Evolutionary conservation across 2,113 vertebrate species (phyloP).

Genomic region (Cynocephalus volans): DNA sequence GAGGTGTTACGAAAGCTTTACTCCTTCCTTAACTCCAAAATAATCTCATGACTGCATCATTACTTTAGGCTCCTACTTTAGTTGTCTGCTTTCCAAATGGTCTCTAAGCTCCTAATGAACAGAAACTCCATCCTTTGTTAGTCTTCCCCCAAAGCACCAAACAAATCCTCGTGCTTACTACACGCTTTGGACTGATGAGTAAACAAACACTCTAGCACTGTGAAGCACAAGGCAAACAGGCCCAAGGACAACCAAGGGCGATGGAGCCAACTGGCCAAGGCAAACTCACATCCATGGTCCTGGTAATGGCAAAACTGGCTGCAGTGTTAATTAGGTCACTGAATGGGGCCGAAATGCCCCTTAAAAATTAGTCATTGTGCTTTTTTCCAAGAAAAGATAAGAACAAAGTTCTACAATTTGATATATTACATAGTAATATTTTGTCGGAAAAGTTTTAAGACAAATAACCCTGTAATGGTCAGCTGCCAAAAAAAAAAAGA

Average conservation of each 20-base stretch:
- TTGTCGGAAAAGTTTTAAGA: neutral
- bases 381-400: neutral
- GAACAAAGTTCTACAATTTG: neutral
- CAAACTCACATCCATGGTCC: neutral
- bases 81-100: neutral
- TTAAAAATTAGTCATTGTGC: neutral
- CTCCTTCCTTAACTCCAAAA: neutral
- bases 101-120: neutral
- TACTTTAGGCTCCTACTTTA: neutral
- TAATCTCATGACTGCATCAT: accelerated
- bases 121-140: neutral
- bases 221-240: neutral
- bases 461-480: neutral
- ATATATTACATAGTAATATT: neutral
- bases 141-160: neutral
- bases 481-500: too few species aligned
- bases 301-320: neutral
- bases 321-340: neutral
- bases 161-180: neutral
- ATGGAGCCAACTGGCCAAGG: accelerated
- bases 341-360: neutral
- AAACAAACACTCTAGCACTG: accelerated
- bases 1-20: accelerated
- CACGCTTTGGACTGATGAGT: too few species aligned
- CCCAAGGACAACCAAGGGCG: neutral